Evolutionary conservation across 1,140 invertebrate genomes (phyloP).

Genomic region (Drosophila subpulchrella): DNA sequence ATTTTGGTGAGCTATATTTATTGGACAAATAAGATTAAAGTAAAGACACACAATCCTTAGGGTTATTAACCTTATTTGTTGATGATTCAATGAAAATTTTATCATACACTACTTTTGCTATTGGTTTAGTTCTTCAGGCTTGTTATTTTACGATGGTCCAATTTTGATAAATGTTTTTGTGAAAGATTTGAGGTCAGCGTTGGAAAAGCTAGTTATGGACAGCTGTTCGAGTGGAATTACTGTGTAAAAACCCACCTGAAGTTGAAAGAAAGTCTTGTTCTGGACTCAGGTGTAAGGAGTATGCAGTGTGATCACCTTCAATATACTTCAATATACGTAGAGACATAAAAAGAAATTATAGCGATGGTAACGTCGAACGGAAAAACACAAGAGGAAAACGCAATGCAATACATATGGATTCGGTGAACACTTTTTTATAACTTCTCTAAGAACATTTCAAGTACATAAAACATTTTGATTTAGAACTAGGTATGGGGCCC

Average conservation of each 20-base stretch:
- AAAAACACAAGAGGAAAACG: slow-evolving; percentile 22
- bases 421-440: slow-evolving; percentile 15
- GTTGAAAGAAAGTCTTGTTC: slow-evolving; percentile 44
- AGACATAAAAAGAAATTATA: slow-evolving; percentile 47
- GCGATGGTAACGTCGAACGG: slow-evolving; percentile 30
- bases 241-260: slow-evolving; percentile 44
- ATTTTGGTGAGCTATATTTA: not conserved
- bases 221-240: slow-evolving; percentile 27
- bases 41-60: not conserved
- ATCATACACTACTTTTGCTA: slow-evolving; percentile 21
- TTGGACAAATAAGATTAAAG: not conserved
- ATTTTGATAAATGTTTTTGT: slow-evolving; percentile 2
- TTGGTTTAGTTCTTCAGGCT: slow-evolving; percentile 4
- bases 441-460: slow-evolving; percentile 24
- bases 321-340: slow-evolving; percentile 45
- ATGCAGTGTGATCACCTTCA: slow-evolving; percentile 61
- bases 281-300: slow-evolving; percentile 55
- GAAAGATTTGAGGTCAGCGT: slow-evolving; percentile 23
- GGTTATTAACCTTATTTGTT: not conserved
- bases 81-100: slow-evolving; percentile 7
- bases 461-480: slow-evolving; percentile 25
- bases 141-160: slow-evolving; percentile 12
- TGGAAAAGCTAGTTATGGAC: slow-evolving; percentile 38
- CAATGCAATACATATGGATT: slow-evolving; percentile 24
- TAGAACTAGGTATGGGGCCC: slow-evolving; percentile 22